phyloP scores from a whole-genome alignment of 2,888 invertebrate genomes.

The Andrena marginata region DNA sequence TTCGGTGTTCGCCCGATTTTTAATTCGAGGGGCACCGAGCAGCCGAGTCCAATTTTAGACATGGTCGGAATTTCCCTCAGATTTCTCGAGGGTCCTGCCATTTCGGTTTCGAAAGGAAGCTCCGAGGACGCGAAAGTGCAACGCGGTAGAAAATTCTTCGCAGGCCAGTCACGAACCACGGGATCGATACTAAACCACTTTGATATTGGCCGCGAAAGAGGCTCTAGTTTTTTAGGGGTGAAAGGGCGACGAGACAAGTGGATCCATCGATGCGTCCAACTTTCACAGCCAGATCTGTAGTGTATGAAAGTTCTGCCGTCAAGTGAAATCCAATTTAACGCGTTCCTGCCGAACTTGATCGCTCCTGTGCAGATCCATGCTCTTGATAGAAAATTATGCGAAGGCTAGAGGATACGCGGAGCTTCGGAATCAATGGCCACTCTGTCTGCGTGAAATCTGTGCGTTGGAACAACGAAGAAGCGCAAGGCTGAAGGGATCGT shows the following conservation, averaged over 20 bases:
- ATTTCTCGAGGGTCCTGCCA: not conserved
- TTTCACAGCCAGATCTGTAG: constrained; percentile 21
- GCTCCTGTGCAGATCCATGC: not conserved
- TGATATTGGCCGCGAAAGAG: constrained; percentile 51
- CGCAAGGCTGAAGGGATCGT: not conserved
- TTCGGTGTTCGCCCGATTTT: not conserved
- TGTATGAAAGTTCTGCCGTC: constrained; percentile 21
- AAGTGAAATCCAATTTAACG: constrained; percentile 29
- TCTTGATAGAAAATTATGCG: not conserved
- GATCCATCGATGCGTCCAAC: constrained; percentile 33
- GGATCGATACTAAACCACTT: constrained; percentile 68
- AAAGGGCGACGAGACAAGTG: constrained; percentile 38
- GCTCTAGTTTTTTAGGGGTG: constrained; percentile 33
- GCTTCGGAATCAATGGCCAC: not conserved
- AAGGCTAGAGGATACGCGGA: not conserved
- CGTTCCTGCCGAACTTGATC: constrained; percentile 3
- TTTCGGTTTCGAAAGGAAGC: not conserved
- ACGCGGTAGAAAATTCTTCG: constrained; percentile 39
- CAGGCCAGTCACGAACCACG: constrained; percentile 59
- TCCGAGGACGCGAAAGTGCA: not conserved
- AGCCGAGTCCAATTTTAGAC: not conserved
- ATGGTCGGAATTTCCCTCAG: not conserved
- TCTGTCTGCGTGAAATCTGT: not conserved
- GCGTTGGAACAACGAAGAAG: not conserved
- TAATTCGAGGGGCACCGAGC: constrained; percentile 11